phyloP scores from a whole-genome alignment of 2,888 invertebrate species.

The Hymenopus coronatus region DNA sequence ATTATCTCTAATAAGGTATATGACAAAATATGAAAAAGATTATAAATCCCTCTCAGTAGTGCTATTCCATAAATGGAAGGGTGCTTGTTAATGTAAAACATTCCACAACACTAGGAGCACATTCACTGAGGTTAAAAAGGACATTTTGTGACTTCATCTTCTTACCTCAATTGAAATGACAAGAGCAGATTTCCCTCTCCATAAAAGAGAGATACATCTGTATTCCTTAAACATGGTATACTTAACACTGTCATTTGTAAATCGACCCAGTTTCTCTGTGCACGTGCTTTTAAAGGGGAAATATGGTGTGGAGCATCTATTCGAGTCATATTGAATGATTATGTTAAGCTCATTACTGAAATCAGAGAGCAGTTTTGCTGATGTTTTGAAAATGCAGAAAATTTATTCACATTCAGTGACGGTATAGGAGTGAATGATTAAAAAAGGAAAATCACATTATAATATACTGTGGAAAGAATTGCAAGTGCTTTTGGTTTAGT shows the following conservation, averaged over 20 bases:
- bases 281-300: slow-evolving; percentile 27
- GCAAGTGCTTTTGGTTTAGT: slow-evolving; percentile 32
- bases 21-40: neutral
- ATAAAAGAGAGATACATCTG: neutral
- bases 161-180: neutral
- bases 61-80: neutral
- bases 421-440: neutral
- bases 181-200: neutral
- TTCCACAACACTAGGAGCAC: slow-evolving; percentile 15
- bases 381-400: neutral
- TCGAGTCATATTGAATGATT: slow-evolving; percentile 7
- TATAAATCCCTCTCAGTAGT: neutral
- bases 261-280: slow-evolving; percentile 28
- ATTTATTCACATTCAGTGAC: neutral
- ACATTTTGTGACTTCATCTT: neutral
- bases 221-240: slow-evolving; percentile 1
- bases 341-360: neutral
- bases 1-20: neutral
- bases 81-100: slow-evolving; percentile 10
- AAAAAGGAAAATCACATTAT: neutral
- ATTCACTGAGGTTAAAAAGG: neutral
- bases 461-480: slow-evolving; percentile 15
- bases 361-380: neutral
- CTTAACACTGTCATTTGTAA: neutral
- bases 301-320: slow-evolving; percentile 5